These are phyloP conservation scores for Drosophila antonietae DNA, from an alignment of 2,888 invertebrate species.

Conservation along the genomic window DNA sequence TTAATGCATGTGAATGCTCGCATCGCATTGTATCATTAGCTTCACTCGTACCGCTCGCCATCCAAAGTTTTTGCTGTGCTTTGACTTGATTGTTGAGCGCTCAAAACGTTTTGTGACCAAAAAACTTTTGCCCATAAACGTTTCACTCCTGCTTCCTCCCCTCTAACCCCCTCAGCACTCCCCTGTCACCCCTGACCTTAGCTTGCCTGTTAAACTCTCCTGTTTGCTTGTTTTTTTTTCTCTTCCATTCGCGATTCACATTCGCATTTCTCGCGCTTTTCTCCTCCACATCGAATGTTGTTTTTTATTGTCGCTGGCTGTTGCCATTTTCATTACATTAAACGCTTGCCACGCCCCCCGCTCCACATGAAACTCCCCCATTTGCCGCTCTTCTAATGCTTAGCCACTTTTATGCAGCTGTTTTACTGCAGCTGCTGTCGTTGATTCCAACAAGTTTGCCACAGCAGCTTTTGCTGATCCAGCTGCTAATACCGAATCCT, in stretches of 20 bases:
- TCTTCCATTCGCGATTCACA: constrained; percentile 34
- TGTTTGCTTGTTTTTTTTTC: background rate
- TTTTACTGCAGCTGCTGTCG: constrained; percentile 56
- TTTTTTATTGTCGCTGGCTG: constrained; percentile 69
- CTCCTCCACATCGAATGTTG: constrained; percentile 58
- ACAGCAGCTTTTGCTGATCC: constrained; percentile 43
- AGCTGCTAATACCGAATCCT: constrained; percentile 30
- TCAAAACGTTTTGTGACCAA: constrained; percentile 45
- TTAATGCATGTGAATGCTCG: constrained; percentile 7
- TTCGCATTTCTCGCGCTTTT: background rate
- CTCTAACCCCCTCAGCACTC: background rate
- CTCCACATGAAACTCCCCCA: constrained; percentile 13
- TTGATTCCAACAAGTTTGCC: constrained; percentile 59
- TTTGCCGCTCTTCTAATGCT: constrained; percentile 51
- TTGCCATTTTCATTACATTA: constrained; percentile 77
- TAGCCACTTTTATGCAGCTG: constrained; percentile 53
- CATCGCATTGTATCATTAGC: constrained; percentile 12
- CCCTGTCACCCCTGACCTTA: background rate
- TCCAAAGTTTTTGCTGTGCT: constrained; percentile 10
- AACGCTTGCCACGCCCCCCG: constrained; percentile 55
- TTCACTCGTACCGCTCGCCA: background rate
- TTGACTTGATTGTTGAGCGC: constrained; percentile 51
- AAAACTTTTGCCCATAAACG: constrained; percentile 53
- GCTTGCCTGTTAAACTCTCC: background rate
- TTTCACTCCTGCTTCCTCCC: background rate